These are phyloP conservation scores for Heteromurus nitidus DNA, from an alignment of 2,888 invertebrate genomes.

Conservation along the genomic window DNA sequence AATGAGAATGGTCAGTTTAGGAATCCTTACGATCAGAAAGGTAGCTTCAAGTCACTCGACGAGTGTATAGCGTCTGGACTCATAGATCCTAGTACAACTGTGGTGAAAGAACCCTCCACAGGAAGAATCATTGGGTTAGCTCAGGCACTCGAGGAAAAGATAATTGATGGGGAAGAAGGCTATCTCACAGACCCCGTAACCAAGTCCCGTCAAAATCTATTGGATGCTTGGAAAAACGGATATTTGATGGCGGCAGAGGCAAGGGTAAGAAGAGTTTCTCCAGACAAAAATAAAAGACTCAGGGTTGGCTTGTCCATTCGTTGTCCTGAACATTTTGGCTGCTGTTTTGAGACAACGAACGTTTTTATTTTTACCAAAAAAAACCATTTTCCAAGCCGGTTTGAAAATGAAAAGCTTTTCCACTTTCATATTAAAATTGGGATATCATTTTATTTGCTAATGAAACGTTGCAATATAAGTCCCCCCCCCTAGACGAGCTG, in stretches of 20 bases:
- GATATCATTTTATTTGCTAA: neutral
- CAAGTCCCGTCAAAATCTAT: constrained; percentile 80
- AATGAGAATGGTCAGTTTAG: constrained; percentile 84
- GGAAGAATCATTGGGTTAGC: constrained; percentile 86
- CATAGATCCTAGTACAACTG: constrained; percentile 89
- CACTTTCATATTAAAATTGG: neutral
- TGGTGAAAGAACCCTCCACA: constrained; percentile 86
- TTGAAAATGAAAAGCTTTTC: neutral
- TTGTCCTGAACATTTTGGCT: constrained; percentile 24
- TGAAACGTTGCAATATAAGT: neutral
- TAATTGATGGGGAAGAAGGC: constrained; percentile 86
- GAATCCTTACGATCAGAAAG: constrained; percentile 83
- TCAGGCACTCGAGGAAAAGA: constrained; percentile 83
- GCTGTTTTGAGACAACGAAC: neutral
- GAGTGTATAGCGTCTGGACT: constrained; percentile 86
- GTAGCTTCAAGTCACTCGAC: constrained; percentile 79
- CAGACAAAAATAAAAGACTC: constrained; percentile 60
- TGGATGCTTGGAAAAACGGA: constrained; percentile 90
- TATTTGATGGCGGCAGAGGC: constrained; percentile 93
- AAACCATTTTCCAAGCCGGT: neutral
- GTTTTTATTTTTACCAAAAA: neutral
- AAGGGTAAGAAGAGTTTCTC: constrained; percentile 87
- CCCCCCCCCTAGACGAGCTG: neutral
- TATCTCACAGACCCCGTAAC: constrained; percentile 78
- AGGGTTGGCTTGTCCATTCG: constrained; percentile 61